Evolutionary conservation across 2,888 invertebrate species (phyloP), one percentile per base, ranked within the genome.

Genomic region (Chaitophorus viminalis): DNA sequence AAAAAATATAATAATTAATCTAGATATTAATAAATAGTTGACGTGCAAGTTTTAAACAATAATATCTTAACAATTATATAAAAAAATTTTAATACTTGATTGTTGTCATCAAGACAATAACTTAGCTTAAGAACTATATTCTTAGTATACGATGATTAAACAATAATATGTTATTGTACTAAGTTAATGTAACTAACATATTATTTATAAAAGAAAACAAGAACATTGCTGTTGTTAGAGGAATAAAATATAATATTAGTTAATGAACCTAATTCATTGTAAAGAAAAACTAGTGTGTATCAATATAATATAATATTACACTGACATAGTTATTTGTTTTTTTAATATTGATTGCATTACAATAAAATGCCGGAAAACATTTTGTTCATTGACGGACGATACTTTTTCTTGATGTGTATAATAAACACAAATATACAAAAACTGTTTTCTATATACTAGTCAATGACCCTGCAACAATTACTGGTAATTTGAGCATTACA

Each of bases 401-500:
- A 11, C 72, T 54, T 72, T 75, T 83, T 25, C 52, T 25, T 65
- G 75, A 65, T 3, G 8, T 25, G 9, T 74, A 74, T 5, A 31
- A 21, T 29, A 54, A 25, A 54, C 18, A 76, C 46, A 78, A 1
- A 87, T 17, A 81, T 65, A 79, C 52, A 54, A 85, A 14, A 74
- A 74, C 36, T 74, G 29, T 25, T 54, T 29, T 68, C 17, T 85
- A 72, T 17, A 74, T 25, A 14, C 36, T 54, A 60, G 31, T 79
- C 72, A 79, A 86, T 29, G 31, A 87, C 81, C 87, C 74, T 87
- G 87, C 79, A 87, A 75, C 29, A 21, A 74, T 87, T 60, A 81
- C 60, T 39, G 25, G 3, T 81, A 81, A 33, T 87, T 87, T 87
- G 81, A 81, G 81, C 87, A 87, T 74, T 75, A 87, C 79, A 81